A percentile compares a stretch with the other conserved stretches of the same genome.
Conservation (phyloP, 2,797 vertebrate species). For the Poecilia wingei region DNA sequence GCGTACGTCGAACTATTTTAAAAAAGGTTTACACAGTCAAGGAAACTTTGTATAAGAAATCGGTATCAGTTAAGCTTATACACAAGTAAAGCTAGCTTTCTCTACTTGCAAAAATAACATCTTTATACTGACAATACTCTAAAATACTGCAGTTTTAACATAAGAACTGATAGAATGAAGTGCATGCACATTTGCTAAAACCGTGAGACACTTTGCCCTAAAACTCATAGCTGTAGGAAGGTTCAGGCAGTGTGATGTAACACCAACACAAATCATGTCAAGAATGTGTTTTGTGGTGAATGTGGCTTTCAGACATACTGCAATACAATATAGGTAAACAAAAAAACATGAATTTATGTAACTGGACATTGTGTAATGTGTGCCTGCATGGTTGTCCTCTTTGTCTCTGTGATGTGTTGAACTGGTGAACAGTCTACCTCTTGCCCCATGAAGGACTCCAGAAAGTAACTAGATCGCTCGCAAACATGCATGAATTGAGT, state of each 20-base stretch:
- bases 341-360: neutral
- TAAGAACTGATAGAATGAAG: neutral
- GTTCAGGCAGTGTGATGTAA: neutral
- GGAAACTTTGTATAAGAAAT: conserved; percentile 16
- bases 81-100: conserved; percentile 5
- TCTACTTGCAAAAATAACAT: neutral
- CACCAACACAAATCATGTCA: neutral
- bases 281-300: neutral
- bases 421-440: neutral
- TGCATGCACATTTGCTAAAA: neutral
- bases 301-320: neutral
- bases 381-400: neutral
- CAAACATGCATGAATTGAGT: neutral
- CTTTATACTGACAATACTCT: neutral
- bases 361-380: neutral
- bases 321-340: neutral
- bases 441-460: neutral
- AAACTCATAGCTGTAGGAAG: neutral
- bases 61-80: conserved; percentile 22
- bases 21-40: conserved; percentile 10
- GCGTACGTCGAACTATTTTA: neutral
- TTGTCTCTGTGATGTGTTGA: neutral
- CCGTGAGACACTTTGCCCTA: neutral
- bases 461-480: neutral
- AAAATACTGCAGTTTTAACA: neutral